These are phyloP conservation scores for Chelonus formosanus DNA, from an alignment of 2,888 invertebrate genomes.

Conservation along the genomic window DNA sequence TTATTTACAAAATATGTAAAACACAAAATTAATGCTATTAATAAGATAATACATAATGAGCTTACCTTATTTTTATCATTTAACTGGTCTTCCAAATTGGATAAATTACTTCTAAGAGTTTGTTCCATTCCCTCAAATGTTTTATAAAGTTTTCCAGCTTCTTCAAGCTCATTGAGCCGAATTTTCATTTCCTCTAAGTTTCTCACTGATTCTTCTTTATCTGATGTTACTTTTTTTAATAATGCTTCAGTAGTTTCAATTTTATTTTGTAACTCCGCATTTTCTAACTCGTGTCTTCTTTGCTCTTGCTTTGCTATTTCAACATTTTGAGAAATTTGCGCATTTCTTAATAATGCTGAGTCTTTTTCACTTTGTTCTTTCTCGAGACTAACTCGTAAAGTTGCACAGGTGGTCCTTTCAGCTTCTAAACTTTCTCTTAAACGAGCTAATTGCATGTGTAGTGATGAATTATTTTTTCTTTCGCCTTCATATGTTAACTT, in stretches of 20 bases:
- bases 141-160: conserved; percentile 63
- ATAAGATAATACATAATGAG: conserved; percentile 3
- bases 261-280: conserved; percentile 70
- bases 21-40: too few species aligned
- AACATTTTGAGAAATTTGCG: conserved; percentile 82
- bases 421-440: conserved; percentile 55
- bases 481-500: conserved; percentile 52
- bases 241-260: conserved; percentile 68
- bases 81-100: conserved; percentile 71
- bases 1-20: too few species aligned
- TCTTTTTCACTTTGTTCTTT: conserved; percentile 79
- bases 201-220: conserved; percentile 52
- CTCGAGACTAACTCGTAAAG: conserved; percentile 53
- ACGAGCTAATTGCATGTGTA: conserved; percentile 54
- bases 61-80: conserved; percentile 72
- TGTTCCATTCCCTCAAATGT: conserved; percentile 65
- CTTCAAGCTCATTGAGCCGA: conserved; percentile 66
- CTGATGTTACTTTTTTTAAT: conserved; percentile 68
- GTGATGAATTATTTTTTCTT: conserved; percentile 52
- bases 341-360: conserved; percentile 78
- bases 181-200: conserved; percentile 60
- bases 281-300: conserved; percentile 74
- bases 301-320: conserved; percentile 80
- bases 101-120: conserved; percentile 66
- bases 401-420: conserved; percentile 51